Conservation (phyloP, 2,888 invertebrate genomes). For the Muscina levida region DNA sequence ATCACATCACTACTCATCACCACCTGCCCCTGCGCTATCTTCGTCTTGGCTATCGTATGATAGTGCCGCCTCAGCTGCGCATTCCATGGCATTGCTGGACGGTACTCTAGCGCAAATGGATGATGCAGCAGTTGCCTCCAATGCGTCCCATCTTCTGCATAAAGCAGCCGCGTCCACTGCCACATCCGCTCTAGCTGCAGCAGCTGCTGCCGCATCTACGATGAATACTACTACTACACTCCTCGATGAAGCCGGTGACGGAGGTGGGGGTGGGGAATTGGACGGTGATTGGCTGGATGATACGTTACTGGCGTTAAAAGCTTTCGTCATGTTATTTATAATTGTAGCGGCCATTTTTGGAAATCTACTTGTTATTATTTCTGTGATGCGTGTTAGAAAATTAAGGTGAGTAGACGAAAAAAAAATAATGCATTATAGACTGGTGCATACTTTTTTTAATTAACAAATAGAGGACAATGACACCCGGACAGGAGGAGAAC, state of each 20-base stretch:
- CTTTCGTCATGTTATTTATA: slow-evolving; percentile 91
- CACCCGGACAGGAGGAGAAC: neutral
- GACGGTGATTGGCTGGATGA: slow-evolving; percentile 81
- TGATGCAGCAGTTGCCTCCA: slow-evolving; percentile 38
- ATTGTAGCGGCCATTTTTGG: slow-evolving; percentile 94
- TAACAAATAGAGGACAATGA: neutral
- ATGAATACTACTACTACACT: slow-evolving; percentile 70
- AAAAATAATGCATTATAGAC: neutral
- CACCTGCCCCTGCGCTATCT: slow-evolving; percentile 60
- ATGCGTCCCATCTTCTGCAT: slow-evolving; percentile 49
- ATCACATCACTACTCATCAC: slow-evolving; percentile 25
- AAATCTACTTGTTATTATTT: slow-evolving; percentile 93
- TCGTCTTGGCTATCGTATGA: slow-evolving; percentile 56
- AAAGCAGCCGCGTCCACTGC: slow-evolving; percentile 65
- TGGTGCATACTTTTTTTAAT: neutral
- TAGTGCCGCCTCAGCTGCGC: slow-evolving; percentile 44
- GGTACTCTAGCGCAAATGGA: slow-evolving; percentile 64
- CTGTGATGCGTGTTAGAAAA: slow-evolving; percentile 88
- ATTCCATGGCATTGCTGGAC: slow-evolving; percentile 68
- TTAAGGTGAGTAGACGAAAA: slow-evolving; percentile 78
- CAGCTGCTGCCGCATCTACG: slow-evolving; percentile 54
- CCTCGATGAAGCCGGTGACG: slow-evolving; percentile 56
- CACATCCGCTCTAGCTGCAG: slow-evolving; percentile 60
- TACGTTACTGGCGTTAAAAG: slow-evolving; percentile 84
- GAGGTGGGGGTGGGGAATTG: slow-evolving; percentile 15